Percentiles rank a stretch among this genome's conserved stretches.
Evolutionary conservation across 2,888 invertebrate species (phyloP).

Genomic region (Sceliomorpha sp.): DNA sequence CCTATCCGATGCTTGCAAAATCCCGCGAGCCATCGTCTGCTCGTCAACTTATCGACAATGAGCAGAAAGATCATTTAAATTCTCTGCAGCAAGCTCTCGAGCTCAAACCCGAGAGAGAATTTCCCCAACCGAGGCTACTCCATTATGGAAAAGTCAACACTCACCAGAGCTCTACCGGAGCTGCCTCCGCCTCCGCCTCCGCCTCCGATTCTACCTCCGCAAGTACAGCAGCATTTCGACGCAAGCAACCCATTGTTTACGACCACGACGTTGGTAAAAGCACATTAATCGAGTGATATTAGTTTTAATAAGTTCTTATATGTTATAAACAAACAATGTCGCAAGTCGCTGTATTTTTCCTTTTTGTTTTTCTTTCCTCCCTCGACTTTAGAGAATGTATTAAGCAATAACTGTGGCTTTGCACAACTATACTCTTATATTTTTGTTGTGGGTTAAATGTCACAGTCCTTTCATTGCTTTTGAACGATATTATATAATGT

Average conservation of each 20-base stretch:
- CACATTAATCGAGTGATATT: constrained; percentile 13
- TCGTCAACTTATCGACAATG: constrained; percentile 14
- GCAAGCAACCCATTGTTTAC: constrained; percentile 29
- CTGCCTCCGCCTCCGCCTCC: constrained; percentile 21
- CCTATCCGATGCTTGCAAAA: constrained; percentile 5
- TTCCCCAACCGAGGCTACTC: constrained; percentile 41
- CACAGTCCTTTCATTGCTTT: too few relatives aligned
- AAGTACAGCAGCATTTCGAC: neutral
- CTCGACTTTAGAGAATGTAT: too few relatives aligned
- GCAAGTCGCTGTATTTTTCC: neutral
- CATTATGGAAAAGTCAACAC: constrained; percentile 53
- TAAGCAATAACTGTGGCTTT: too few relatives aligned
- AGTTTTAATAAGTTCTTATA: constrained; percentile 5
- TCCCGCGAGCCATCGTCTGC: constrained; percentile 3
- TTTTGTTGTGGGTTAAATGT: too few relatives aligned
- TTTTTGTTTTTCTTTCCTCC: neutral
- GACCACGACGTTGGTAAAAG: constrained; percentile 34
- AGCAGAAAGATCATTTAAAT: constrained; percentile 38
- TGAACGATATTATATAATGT: too few relatives aligned
- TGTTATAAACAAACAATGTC: neutral
- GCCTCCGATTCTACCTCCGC: too few relatives aligned
- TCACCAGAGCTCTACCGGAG: constrained; percentile 39
- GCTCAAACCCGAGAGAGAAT: constrained; percentile 31
- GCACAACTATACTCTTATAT: too few relatives aligned
- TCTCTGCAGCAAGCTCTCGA: constrained; percentile 23